A percentile compares a stretch with the other conserved stretches of the same genome.
phyloP scores from a whole-genome alignment of 2,797 vertebrate genomes.

The Manis javanica region DNA sequence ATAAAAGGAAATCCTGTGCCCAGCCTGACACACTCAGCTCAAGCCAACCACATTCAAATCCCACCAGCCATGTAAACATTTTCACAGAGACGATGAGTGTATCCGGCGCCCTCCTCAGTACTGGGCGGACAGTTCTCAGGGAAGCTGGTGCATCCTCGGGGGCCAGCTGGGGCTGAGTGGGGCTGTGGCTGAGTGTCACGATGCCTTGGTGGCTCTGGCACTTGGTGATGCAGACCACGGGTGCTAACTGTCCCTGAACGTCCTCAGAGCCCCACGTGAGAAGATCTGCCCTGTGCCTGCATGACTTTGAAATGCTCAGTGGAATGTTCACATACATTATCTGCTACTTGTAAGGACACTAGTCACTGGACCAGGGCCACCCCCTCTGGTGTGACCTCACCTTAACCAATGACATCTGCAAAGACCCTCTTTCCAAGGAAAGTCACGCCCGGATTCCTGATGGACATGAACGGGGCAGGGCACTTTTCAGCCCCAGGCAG shows the following conservation, averaged over 20 bases:
- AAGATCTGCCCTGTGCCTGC: too few species aligned
- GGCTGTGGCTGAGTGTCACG: background rate
- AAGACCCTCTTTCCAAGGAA: background rate
- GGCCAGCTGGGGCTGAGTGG: background rate
- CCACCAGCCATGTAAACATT: background rate
- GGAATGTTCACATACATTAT: fast-evolving
- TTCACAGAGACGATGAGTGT: too few species aligned
- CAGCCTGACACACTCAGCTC: background rate
- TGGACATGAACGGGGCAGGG: too few species aligned
- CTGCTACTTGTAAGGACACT: background rate
- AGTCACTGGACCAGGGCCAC: background rate
- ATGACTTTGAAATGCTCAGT: background rate
- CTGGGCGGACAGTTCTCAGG: fast-evolving
- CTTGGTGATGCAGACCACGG: background rate
- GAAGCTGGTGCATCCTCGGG: background rate
- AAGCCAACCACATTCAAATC: background rate
- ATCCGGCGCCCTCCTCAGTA: fast-evolving
- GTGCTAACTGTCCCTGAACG: too few species aligned
- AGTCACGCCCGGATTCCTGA: background rate
- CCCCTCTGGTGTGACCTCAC: background rate
- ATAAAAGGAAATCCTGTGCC: background rate
- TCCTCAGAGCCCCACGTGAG: background rate
- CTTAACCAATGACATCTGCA: too few species aligned
- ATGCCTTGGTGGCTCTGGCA: background rate
- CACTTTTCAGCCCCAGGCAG: background rate